Base-by-base conservation (phyloP, 2,888 invertebrate species). In the Machimus atricapillus region DNA sequence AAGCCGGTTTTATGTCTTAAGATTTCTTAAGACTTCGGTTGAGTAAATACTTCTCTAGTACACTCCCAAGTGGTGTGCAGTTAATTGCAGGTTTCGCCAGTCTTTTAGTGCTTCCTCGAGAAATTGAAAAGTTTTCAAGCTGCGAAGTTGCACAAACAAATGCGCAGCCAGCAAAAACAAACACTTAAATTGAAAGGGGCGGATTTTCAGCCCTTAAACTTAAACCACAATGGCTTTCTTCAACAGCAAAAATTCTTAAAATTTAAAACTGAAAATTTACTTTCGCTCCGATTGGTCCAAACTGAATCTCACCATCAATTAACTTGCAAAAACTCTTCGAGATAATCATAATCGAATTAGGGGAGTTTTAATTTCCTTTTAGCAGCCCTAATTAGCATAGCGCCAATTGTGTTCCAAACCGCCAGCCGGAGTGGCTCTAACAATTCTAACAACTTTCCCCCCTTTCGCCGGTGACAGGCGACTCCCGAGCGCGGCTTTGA, bases 271-370 rank as follows among this genome's bases (percentile, higher is more conserved):
- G 37, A 76, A 76, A 40, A 52, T 74, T 74, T 74, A 73, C 46
- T 31, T 27, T 56, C 43, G 34, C 43, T 74, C 74, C 52, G 19
- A 74, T 27, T 74, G 85, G 46, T 46, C 31, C 74, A 43, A 74
- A 66, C 43, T 56, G 74, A 7, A 85, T 43, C 31, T 46, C 73
- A 27, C 40, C 46, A 43, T 85, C 85, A 85, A 85, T 85, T 85
- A 85, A 74, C 85, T 85, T 74, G 37, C 43, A 74, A 85, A 85
- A 85, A 85, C 74, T 74, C 58, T 46, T 74, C 43, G 43, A 74
- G 85, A 85, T 85, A 74, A 73, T 85, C 43, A 85, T 46, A 85
- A 85, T 85, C 43, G 74, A 73, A 85, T 85, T 85, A 85, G 19
- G 46, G 5, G 82, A 85, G 74, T 74, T 85, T 74, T 85, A 46